Conservation (phyloP, 2,797 vertebrate species). For the Threskiornis aethiopicus region DNA sequence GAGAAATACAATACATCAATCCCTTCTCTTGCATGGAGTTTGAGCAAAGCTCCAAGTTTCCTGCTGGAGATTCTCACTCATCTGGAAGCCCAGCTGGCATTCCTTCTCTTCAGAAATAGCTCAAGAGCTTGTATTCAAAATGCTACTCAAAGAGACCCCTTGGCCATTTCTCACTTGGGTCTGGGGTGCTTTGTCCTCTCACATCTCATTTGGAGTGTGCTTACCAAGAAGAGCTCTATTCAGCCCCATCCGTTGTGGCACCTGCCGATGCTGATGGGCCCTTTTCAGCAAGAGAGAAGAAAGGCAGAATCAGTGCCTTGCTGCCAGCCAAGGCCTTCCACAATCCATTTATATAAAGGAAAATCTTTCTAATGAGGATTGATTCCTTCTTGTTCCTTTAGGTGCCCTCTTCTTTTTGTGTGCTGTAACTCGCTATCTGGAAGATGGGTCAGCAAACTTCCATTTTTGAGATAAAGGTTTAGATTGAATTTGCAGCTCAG, state of each 20-base stretch:
- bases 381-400: background rate
- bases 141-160: background rate
- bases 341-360: background rate
- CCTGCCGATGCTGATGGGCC: background rate
- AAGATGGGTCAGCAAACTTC: background rate
- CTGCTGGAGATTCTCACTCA: background rate
- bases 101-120: background rate
- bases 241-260: background rate
- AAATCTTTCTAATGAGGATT: constrained; percentile 1
- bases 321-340: background rate
- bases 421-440: background rate
- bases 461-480: background rate
- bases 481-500: constrained; percentile 14
- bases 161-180: background rate
- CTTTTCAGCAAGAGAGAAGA: background rate
- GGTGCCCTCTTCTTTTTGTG: background rate
- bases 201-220: background rate
- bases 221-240: background rate
- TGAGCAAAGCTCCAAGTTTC: background rate
- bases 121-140: background rate
- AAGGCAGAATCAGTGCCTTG: background rate
- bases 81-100: background rate
- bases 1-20: background rate
- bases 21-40: background rate
- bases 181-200: background rate